Evolutionary conservation across 2,113 vertebrate species (phyloP).

Genomic region (Xiphorhynchus elegans): DNA sequence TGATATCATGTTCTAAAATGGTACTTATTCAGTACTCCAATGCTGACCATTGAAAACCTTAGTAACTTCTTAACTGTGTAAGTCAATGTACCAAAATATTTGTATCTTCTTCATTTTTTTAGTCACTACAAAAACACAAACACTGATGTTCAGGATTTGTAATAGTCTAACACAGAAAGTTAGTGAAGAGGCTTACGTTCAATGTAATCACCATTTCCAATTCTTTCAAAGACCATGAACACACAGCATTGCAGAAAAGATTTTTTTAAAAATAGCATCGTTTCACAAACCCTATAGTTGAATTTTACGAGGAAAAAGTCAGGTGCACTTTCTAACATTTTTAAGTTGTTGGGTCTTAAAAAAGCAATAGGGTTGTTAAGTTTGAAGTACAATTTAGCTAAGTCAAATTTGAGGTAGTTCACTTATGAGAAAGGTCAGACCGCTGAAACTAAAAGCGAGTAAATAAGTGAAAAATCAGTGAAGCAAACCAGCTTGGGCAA

Average conservation of each 20-base stretch:
- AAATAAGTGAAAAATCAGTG: neutral
- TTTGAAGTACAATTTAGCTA: neutral
- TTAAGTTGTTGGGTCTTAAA: neutral
- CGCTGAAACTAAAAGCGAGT: neutral
- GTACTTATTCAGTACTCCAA: neutral
- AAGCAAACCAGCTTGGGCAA: neutral
- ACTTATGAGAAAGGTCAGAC: neutral
- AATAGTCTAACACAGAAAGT: neutral
- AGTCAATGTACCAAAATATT: neutral
- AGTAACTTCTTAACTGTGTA: neutral
- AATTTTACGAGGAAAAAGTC: neutral
- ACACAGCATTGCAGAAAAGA: neutral
- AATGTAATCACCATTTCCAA: neutral
- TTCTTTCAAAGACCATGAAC: neutral
- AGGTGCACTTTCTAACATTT: neutral
- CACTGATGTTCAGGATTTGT: neutral
- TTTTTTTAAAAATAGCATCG: neutral
- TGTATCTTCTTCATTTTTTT: neutral
- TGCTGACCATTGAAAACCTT: neutral
- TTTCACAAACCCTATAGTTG: neutral
- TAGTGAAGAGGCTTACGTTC: neutral
- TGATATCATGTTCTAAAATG: neutral
- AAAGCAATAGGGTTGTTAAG: neutral
- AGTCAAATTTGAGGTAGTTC: neutral
- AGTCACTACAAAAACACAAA: neutral